A percentile compares a stretch with the other conserved stretches of the same genome.
Conservation (phyloP, 2,113 vertebrate species). For the Eptatretus burgeri region DNA sequence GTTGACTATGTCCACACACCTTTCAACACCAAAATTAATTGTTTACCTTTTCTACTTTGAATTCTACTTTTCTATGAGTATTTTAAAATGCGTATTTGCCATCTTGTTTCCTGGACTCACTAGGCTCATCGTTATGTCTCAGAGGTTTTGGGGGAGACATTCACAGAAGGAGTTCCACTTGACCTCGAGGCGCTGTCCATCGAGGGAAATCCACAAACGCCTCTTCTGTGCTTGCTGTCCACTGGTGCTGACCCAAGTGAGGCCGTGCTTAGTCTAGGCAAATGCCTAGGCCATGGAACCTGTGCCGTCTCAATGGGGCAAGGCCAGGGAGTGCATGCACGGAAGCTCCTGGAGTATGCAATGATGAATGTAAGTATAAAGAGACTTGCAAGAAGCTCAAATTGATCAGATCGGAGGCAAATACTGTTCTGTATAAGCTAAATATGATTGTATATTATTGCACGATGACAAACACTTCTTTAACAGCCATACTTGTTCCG, state of each 20-base stretch:
- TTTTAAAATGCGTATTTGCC: background rate
- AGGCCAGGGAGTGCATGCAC: slow-evolving; percentile 57
- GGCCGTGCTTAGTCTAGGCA: slow-evolving; percentile 57
- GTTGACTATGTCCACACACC: no score
- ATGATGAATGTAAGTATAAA: slow-evolving; percentile 40
- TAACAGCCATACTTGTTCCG: no score
- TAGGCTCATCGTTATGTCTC: slow-evolving; percentile 67
- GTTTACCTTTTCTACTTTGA: no score
- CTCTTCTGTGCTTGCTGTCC: slow-evolving; percentile 69
- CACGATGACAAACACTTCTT: no score
- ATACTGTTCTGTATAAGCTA: no score
- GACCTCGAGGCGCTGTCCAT: slow-evolving; percentile 71
- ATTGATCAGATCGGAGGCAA: no score
- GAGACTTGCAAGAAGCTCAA: background rate
- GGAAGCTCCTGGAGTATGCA: slow-evolving; percentile 49
- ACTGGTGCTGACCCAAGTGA: slow-evolving; percentile 83
- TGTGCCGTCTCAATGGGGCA: slow-evolving; percentile 79
- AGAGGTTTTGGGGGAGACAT: slow-evolving; percentile 48
- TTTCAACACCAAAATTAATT: no score
- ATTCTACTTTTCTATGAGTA: background rate
- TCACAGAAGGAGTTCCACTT: slow-evolving; percentile 41
- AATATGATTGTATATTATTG: no score
- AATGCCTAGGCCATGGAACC: slow-evolving; percentile 41
- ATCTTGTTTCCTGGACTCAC: background rate
- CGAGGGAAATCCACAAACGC: slow-evolving; percentile 47